Conservation (phyloP, 2,888 invertebrate genomes). For the Ophioninae sp. region DNA sequence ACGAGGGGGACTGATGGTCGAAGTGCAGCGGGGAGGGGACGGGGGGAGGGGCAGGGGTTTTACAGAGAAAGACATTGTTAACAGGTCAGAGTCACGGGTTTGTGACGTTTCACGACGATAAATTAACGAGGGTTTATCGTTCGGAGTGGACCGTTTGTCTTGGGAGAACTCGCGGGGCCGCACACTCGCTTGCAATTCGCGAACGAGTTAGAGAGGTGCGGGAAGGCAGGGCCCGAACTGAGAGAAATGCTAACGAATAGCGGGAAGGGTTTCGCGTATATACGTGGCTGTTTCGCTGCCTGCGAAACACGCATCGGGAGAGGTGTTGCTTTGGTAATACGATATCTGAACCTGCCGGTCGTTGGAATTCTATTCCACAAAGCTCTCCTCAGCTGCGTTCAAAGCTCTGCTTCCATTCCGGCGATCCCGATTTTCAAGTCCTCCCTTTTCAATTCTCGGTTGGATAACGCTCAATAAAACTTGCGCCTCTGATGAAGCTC, state of each 20-base stretch:
- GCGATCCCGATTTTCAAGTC: conserved; percentile 34
- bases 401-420: conserved; percentile 32
- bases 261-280: conserved; percentile 34
- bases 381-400: conserved; percentile 18
- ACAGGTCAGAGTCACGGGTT: conserved; percentile 58
- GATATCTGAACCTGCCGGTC: conserved; percentile 69
- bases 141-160: conserved; percentile 73
- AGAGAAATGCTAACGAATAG: conserved; percentile 58
- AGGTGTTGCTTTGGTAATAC: conserved; percentile 71
- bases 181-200: conserved; percentile 23
- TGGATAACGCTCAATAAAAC: conserved; percentile 10
- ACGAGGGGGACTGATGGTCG: conserved; percentile 6
- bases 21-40: too few relatives aligned
- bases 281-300: conserved; percentile 21
- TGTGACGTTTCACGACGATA: conserved; percentile 70
- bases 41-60: conserved; percentile 24
- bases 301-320: conserved; percentile 49
- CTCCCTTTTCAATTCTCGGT: conserved; percentile 4
- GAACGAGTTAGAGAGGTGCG: conserved; percentile 47
- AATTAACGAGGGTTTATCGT: conserved; percentile 75
- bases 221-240: conserved; percentile 44
- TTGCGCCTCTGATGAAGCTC: background rate
- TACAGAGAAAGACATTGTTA: conserved; percentile 69
- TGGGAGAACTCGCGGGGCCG: conserved; percentile 64
- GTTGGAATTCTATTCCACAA: conserved; percentile 68